Base-by-base conservation (phyloP, 2,797 vertebrate genomes). In the Sphenodon punctatus region DNA sequence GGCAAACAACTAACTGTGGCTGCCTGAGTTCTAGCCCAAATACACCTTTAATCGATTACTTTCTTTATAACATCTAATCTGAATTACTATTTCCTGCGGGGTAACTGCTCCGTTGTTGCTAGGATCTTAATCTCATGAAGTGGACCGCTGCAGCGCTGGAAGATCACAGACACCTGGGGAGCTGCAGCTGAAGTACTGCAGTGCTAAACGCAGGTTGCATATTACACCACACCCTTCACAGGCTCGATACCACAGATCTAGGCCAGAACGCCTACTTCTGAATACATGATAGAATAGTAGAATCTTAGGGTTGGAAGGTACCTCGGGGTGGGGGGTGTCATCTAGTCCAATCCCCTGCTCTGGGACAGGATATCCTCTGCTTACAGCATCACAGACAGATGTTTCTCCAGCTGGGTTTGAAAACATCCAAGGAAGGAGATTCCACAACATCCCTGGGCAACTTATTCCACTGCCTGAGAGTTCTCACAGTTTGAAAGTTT, bases 251-350 rank as follows among this genome's bases (percentile, higher is more conserved):
- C 74, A 59, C 59, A 82, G 66, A 80, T 77, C 45, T 16, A 22
- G 45, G 45, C 45, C 55, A 14, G 15, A 76, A 45, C n/a, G 36
- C 69, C 68, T 48, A 49, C 42, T 15, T 63, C 61, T 32, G 13
- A 43, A 22, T 34, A 20, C 2, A 4, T 0, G 10, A 67, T 8
- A n/a, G n/a, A n/a, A n/a, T n/a, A n/a, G n/a, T n/a, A n/a, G n/a
- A n/a, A n/a, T n/a, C n/a, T n/a, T n/a, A n/a, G n/a, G n/a, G n/a
- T n/a, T n/a, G n/a, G n/a, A n/a, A n/a, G n/a, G n/a, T n/a, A n/a
- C n/a, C n/a, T n/a, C n/a, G n/a, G n/a, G n/a, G n/a, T n/a, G n/a
- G n/a, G n/a, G n/a, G n/a, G n/a, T n/a, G n/a, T n/a, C n/a, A n/a
- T n/a, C n/a, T n/a, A n/a, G n/a, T n/a, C n/a, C n/a, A n/a, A n/a